phyloP scores from a whole-genome alignment of 2,888 invertebrate species.

The Drosophila phalerata region DNA sequence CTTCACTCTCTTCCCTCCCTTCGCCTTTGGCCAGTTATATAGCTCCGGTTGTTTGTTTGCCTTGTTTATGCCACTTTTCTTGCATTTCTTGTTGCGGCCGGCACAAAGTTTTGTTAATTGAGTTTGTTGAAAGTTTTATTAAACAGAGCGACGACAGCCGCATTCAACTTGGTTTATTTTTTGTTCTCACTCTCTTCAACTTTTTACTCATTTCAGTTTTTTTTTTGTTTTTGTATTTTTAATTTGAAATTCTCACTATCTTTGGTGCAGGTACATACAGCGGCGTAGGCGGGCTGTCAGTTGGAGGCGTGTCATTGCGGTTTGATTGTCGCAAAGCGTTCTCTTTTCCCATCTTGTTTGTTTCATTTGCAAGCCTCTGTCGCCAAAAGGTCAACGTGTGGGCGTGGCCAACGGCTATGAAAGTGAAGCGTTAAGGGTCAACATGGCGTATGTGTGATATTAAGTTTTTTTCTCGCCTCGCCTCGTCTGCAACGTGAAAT shows the following conservation, averaged over 20 bases:
- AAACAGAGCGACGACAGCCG: conserved; percentile 71
- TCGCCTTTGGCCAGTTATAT: conserved; percentile 28
- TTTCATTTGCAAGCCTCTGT: conserved; percentile 17
- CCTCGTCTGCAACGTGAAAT: not conserved
- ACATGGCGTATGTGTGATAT: conserved; percentile 52
- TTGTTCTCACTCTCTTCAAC: conserved; percentile 15
- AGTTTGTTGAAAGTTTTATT: conserved; percentile 81
- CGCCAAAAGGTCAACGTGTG: conserved; percentile 41
- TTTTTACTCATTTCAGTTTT: conserved; percentile 4
- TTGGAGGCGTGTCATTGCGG: conserved; percentile 40
- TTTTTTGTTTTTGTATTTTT: conserved; percentile 19
- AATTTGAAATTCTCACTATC: conserved; percentile 38
- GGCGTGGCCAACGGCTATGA: conserved; percentile 42
- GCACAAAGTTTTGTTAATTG: conserved; percentile 80
- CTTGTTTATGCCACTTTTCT: conserved; percentile 82
- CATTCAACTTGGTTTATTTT: conserved; percentile 66
- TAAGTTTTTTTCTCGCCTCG: conserved; percentile 12
- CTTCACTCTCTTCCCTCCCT: not conserved
- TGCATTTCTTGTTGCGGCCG: conserved; percentile 78
- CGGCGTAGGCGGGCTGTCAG: conserved; percentile 2
- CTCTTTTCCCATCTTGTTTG: conserved; percentile 28
- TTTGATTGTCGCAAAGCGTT: conserved; percentile 43
- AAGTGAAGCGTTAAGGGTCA: conserved; percentile 46
- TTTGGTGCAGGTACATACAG: conserved; percentile 34
- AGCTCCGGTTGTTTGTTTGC: conserved; percentile 72